phyloP scores from a whole-genome alignment of 2,797 vertebrate species.

The Xyrichtys novacula region DNA sequence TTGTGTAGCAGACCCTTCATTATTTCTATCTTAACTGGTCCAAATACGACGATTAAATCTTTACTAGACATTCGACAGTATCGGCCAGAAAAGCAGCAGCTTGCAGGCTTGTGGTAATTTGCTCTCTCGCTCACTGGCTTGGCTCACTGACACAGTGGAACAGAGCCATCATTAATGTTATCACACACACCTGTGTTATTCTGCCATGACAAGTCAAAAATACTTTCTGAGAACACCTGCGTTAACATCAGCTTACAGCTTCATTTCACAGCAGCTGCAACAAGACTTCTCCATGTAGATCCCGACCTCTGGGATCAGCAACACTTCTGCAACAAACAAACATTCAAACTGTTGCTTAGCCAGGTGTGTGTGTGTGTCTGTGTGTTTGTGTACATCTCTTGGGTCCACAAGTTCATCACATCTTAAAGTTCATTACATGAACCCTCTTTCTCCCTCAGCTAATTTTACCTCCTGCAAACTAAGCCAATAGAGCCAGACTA shows the following conservation, averaged over 20 bases:
- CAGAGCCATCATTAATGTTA: neutral
- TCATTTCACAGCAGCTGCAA: conserved; percentile 20
- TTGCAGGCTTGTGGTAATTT: neutral
- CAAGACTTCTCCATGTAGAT: neutral
- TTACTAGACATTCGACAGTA: neutral
- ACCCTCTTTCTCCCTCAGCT: conserved; percentile 28
- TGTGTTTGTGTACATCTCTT: neutral
- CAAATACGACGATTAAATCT: neutral
- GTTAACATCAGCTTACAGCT: conserved; percentile 11
- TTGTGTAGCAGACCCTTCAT: neutral
- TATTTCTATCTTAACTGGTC: neutral
- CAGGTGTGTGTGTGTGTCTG: neutral
- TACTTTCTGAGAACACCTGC: neutral
- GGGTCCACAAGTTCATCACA: conserved; percentile 24
- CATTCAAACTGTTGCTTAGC: neutral
- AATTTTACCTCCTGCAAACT: conserved; percentile 36
- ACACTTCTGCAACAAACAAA: conserved; percentile 6
- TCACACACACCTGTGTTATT: conserved; percentile 2
- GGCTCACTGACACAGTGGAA: neutral
- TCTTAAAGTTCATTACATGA: conserved; percentile 40
- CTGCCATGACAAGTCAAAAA: conserved; percentile 8
- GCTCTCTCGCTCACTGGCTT: neutral
- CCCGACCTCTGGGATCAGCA: neutral
- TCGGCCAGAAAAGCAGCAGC: neutral
- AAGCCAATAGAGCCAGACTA: conserved; percentile 27